Base-by-base conservation (phyloP, 2,888 invertebrate species). In the Machimus atricapillus region DNA sequence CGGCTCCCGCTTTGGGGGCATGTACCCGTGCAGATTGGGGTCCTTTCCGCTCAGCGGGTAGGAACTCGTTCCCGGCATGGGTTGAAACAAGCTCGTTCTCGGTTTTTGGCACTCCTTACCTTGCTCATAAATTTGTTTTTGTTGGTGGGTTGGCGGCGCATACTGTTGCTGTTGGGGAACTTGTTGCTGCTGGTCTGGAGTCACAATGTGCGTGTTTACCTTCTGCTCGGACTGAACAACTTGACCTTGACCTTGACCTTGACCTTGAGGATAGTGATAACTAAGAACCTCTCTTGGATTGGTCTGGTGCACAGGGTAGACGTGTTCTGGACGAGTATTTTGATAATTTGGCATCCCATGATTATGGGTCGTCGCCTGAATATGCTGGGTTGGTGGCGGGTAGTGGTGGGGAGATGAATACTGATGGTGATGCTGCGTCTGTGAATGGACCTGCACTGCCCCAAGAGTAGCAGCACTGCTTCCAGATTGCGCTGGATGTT, bases 71-170 rank as follows among this genome's bases (percentile, higher is more conserved):
- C 66, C 66, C 23, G 40, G 34, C 12, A 66, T n/a, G 40, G 56
- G 66, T 66, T 31, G 82, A 3, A 37, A 66, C 9, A 34, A 12
- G n/a, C 7, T 31, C 16, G 37, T 16, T 19, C 37, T 66, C 12
- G 34, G 37, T 23, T 83, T 66, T 83, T 83, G 82, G 40, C 66
- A 23, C 66, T 83, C 66, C 12, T 46, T 27, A 31, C 27, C 23
- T 83, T 66, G 83, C 27, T 82, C 56, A 19, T 34, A 34, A 1
- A 73, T 37, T 74, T 74, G 40, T 73, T 76, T 74, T 9, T 76
- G 74, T 76, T 31, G 16, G 52, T 23, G 74, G n/a, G 46, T 46
- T 76, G 87, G 76, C 87, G 88, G 77, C 85, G 86, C 58, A 87
- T 88, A 66, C 56, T 56, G 56, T 19, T 56, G 19, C n/a, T 56